A percentile compares a stretch with the other conserved stretches of the same genome.
phyloP scores from a whole-genome alignment of 2,888 invertebrate genomes.

The Hipparchia semele region DNA sequence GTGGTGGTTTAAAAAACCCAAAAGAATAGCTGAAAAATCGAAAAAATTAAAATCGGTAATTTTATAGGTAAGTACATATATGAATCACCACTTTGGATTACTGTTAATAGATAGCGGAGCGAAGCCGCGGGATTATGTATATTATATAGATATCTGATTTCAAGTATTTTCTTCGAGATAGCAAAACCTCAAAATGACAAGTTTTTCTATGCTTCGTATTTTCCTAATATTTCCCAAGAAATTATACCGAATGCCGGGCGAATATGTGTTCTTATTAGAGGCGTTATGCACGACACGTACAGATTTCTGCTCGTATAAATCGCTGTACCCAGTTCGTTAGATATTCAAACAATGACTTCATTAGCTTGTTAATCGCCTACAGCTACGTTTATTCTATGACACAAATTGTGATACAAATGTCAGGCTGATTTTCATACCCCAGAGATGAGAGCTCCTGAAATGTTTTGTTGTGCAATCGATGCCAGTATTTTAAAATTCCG shows the following conservation, averaged over 20 bases:
- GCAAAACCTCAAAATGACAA: too few relatives aligned
- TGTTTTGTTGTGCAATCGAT: neutral
- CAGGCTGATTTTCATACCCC: slow-evolving; percentile 14
- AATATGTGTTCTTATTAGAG: slow-evolving; percentile 43
- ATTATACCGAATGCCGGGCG: slow-evolving; percentile 31
- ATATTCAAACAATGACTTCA: slow-evolving; percentile 79
- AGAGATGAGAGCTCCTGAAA: neutral
- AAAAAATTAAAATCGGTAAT: too few relatives aligned
- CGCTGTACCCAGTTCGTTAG: slow-evolving; percentile 72
- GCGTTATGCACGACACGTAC: slow-evolving; percentile 45
- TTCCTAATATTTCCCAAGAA: slow-evolving; percentile 30
- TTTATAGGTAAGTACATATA: too few relatives aligned
- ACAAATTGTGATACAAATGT: slow-evolving; percentile 20
- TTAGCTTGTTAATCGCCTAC: slow-evolving; percentile 72
- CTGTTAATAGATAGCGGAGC: too few relatives aligned
- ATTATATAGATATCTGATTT: too few relatives aligned
- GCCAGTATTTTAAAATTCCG: too few relatives aligned
- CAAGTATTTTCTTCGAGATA: too few relatives aligned
- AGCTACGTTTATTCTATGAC: slow-evolving; percentile 23
- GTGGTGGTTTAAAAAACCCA: too few relatives aligned
- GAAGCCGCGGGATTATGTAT: too few relatives aligned
- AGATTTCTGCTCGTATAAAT: slow-evolving; percentile 50
- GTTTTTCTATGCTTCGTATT: neutral
- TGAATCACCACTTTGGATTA: too few relatives aligned
- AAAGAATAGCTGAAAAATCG: too few relatives aligned